Evolutionary conservation across 2,888 invertebrate genomes (phyloP), one percentile per base, ranked within the genome.

Genomic region (Cetonia aurata): DNA sequence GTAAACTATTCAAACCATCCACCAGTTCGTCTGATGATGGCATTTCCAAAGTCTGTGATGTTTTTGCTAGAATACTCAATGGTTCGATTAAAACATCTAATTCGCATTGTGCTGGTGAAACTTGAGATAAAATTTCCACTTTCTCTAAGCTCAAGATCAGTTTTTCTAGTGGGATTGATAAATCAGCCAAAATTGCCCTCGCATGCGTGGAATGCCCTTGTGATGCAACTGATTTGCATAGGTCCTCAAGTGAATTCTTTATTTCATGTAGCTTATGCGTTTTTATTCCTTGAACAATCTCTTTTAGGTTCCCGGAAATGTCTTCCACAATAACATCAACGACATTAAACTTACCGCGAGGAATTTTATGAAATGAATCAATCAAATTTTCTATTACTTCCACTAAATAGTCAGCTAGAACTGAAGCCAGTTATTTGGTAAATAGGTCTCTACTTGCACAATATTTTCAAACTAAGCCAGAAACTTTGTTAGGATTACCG

Each of bases 41-140:
- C 4, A 17, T 15, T 41, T 31, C 12, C 41, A 41, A 59, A 57
- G 13, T 13, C 17, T 12, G 33, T 37, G 60, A 42, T 46, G 57
- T 56, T 31, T 48, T 50, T 1, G 60, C 52, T 6, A 57, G 37
- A 56, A 57, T 41, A 33, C 67, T 67, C n/a, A 70, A 12, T 6
- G 70, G 70, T 57, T 70, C 67, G 17, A 48, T 56, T 44, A 70
- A 17, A 17, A 66, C 52, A 48, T 33, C 12, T 10, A 70, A 31
- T 25, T 55, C 67, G n/a, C 13, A 48, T 19, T 48, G 19, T n/a
- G 10, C 19, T n/a, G 17, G 31, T 10, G 41, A 25, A 53, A 19
- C 15, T 37, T 37, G n/a, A 9, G 33, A 33, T 12, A 42, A 13
- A 53, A n/a, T 13, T 67, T 55, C 52, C 12, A 37, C 17, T 44